Conservation (phyloP, 2,113 vertebrate species). For the Melospiza melodia region DNA sequence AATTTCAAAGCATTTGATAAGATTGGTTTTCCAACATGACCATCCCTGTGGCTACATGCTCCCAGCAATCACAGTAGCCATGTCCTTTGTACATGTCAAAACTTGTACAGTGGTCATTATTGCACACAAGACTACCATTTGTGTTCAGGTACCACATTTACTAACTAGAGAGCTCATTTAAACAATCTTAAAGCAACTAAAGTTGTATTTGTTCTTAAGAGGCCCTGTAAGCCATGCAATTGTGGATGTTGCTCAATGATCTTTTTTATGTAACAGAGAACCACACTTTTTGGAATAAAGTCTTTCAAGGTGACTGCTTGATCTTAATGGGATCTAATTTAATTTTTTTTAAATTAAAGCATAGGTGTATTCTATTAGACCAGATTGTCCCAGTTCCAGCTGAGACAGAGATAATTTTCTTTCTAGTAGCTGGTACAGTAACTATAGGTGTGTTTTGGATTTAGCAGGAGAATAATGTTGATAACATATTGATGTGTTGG, state of each 20-base stretch:
- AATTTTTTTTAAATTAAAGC: not conserved
- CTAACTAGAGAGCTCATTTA: not conserved
- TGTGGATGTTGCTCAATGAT: not conserved
- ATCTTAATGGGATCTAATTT: not conserved
- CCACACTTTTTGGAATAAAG: not conserved
- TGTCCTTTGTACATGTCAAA: not conserved
- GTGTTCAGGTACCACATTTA: not conserved
- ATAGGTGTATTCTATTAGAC: not conserved
- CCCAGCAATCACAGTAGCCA: not conserved
- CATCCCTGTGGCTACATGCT: not conserved
- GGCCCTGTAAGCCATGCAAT: not conserved
- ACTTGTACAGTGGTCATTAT: not conserved
- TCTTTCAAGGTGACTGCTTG: not conserved
- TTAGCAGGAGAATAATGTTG: not conserved
- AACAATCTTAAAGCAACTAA: not conserved
- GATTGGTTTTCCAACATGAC: not conserved
- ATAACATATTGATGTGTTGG: not conserved
- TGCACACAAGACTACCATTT: not conserved
- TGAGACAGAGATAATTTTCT: not conserved
- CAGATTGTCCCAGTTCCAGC: not conserved
- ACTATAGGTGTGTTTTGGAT: not conserved
- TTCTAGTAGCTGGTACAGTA: not conserved
- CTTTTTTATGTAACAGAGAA: not conserved
- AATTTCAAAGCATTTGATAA: not conserved
- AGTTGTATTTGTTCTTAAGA: not conserved